Conservation (phyloP, 2,888 invertebrate species). For the Erebia palarica region DNA sequence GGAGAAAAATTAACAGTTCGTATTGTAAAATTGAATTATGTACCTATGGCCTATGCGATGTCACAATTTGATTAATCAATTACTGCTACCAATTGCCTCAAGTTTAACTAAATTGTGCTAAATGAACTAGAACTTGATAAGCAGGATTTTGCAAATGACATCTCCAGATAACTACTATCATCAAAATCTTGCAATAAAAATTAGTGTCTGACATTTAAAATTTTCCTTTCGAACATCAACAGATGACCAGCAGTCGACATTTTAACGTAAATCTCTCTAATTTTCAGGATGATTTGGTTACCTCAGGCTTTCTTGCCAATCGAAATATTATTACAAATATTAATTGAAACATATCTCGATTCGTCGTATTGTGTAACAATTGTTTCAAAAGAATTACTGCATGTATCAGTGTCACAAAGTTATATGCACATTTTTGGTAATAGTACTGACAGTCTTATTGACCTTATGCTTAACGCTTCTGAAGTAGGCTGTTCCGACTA, state of each 20-base stretch:
- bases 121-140: not conserved
- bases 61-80: too few species aligned
- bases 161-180: too few species aligned
- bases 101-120: not conserved
- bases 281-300: conserved; percentile 36
- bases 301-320: conserved; percentile 47
- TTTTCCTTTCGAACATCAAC: not conserved
- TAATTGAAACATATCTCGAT: conserved; percentile 59
- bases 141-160: not conserved
- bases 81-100: not conserved
- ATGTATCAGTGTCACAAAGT: conserved; percentile 46
- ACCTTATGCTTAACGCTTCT: conserved; percentile 57
- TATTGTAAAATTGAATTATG: too few species aligned
- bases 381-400: conserved; percentile 55
- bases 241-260: not conserved
- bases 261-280: not conserved
- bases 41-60: too few species aligned
- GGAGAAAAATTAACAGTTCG: too few species aligned
- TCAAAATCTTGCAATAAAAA: conserved; percentile 11
- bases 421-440: conserved; percentile 53
- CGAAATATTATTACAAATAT: conserved; percentile 59
- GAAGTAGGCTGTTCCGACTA: conserved; percentile 78
- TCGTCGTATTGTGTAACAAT: conserved; percentile 63
- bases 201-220: not conserved
- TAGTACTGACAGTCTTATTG: conserved; percentile 46